Evolutionary conservation across 1,140 invertebrate species (phyloP).

Genomic region (Fopius arisanus): DNA sequence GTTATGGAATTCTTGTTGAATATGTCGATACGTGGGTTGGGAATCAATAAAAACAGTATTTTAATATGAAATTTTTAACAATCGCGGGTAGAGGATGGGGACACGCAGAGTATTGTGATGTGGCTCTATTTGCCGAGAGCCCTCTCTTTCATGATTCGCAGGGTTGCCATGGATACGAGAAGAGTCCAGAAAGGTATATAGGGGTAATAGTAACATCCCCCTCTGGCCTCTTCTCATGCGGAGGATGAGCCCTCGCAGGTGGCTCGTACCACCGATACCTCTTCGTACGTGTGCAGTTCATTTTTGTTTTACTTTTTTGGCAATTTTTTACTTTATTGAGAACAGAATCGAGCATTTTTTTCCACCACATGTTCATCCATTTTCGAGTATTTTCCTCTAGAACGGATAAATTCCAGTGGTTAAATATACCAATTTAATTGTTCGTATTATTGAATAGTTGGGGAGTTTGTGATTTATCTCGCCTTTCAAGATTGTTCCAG

Average conservation of each 20-base stretch:
- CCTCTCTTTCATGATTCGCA: constrained; percentile 37
- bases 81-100: constrained; percentile 8
- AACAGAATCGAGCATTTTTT: no score
- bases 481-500: not conserved
- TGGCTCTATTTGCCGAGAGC: constrained; percentile 39
- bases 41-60: not conserved
- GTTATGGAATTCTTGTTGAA: no score
- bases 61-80: not conserved
- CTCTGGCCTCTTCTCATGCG: not conserved
- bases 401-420: no score
- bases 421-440: no score
- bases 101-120: constrained; percentile 35
- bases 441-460: no score
- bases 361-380: no score
- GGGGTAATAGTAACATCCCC: constrained; percentile 26
- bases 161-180: constrained; percentile 47
- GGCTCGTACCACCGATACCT: constrained; percentile 27
- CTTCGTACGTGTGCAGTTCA: constrained; percentile 24
- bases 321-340: not conserved
- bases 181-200: constrained; percentile 2
- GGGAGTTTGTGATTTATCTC: no score
- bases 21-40: no score
- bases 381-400: no score
- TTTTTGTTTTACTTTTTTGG: constrained; percentile 1
- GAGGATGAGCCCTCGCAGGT: constrained; percentile 29